Base-by-base conservation (phyloP, 2,113 vertebrate species). In the Electrona antarctica region DNA sequence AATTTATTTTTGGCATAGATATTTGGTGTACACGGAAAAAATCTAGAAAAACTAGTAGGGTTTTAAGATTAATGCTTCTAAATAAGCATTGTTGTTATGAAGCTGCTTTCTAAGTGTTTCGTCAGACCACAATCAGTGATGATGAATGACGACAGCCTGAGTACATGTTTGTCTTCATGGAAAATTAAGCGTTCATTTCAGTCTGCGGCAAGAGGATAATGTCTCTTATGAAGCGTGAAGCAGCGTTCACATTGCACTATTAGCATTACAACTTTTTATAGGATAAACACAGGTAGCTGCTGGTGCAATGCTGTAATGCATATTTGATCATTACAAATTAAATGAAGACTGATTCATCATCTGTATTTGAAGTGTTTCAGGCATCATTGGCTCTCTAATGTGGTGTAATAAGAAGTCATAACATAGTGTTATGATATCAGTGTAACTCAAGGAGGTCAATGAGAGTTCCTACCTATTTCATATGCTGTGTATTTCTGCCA, bases 91-190 rank as follows among this genome's bases (percentile, higher is more conserved):
- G 7, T 48, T 77, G 58, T 64, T 77, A 49, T 57, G 7, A 11
- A 54, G 7, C 57, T 51, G 52, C 21, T 73, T 49, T 63, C 52
- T 64, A 52, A 78, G 67, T 45, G 48, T 58, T 66, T 79, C 64
- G 51, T 74, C 70, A 67, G 64, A 82, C 82, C 59, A 51, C 60
- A 79, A 71, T 77, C 68, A 69, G 70, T 15, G 67, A 21, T 77
- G 80, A 84, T 76, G 48, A 75, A 87, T 78, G 61, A 48, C 73
- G 15, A 54, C 54, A 46, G 69, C 14, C 21, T 68, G 60, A 67
- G 51, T 12, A 76, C 61, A 66, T 74, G 33, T 84, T 81, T 80
- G 46, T 59, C 76, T 78, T 83, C 73, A 79, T 68, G 75, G 79
- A 76, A 72, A 66, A 77, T 73, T 84, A 60, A 76, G 48, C 69